These are phyloP conservation scores for Sterna hirundo DNA, from an alignment of 2,113 vertebrate genomes.

Conservation along the genomic window DNA sequence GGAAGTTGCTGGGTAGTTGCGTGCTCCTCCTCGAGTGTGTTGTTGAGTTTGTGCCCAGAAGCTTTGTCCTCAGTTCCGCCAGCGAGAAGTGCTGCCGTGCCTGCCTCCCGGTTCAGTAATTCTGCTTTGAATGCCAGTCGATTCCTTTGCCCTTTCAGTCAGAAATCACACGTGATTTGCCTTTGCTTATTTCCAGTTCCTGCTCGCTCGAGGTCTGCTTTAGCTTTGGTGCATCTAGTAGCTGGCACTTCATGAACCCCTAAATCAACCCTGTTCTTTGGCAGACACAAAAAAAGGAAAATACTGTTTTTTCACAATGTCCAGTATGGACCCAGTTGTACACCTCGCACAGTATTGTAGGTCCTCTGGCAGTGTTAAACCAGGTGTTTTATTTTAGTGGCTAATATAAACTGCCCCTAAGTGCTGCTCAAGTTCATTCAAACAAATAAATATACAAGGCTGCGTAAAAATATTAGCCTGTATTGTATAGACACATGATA, in stretches of 20 bases:
- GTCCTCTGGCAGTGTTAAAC: background rate
- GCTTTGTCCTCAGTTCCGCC: background rate
- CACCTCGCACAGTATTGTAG: fast-evolving
- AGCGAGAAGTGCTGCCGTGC: background rate
- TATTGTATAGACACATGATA: background rate
- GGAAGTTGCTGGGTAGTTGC: background rate
- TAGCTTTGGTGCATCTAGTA: background rate
- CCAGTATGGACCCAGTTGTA: background rate
- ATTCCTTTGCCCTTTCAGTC: background rate
- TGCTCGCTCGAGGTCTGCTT: background rate
- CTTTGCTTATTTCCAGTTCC: background rate
- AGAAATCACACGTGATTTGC: background rate
- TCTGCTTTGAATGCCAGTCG: background rate
- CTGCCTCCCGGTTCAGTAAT: background rate
- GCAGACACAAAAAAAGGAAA: background rate
- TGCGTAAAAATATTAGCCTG: background rate
- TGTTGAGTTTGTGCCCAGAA: background rate
- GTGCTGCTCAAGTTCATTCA: background rate
- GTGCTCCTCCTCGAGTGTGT: background rate
- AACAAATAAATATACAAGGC: background rate
- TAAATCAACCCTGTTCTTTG: background rate
- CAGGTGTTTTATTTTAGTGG: background rate
- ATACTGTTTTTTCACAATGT: fast-evolving
- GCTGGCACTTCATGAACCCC: fast-evolving
- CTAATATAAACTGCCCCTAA: background rate